Evolutionary conservation across 1,140 invertebrate species (phyloP), one percentile per base, ranked within the genome.

Genomic region (Euura saliciscinereae): DNA sequence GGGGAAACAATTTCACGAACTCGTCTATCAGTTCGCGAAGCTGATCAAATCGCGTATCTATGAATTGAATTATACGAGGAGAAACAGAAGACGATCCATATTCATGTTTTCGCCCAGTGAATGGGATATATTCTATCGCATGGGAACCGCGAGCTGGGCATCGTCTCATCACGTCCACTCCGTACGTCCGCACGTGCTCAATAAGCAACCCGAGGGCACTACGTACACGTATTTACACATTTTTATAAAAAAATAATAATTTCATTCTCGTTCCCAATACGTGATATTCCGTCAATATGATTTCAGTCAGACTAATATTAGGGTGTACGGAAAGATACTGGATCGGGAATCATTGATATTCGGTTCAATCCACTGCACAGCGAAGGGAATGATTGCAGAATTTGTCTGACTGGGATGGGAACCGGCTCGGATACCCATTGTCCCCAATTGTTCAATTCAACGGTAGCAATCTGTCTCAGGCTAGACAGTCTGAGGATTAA

Each of bases 31-130:
- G 43, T 6, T 28, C 43, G 28, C 28, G 28, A 28, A 28, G 28
- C 28, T 28, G 28, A 28, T 28, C 28, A 28, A 28, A 28, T 28
- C 28, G 28, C 28, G n/a, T n/a, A 28, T 28, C 28, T 28, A 83
- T 82, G 82, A 82, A 82, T 81, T 82, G 77, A 78, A 79, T 83
- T 83, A 84, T 83, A 78, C 79, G 77, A 80, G 71, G 28, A 3
- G 69, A 43, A 68, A 28, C 28, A 28, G 28, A 28, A 28, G 28
- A 46, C 81, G 80, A 81, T 83, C 81, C 82, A 83, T 84, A 84
- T 84, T 84, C 81, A 83, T 83, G 80, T 8, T 11, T 59, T 59
- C 13, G 6, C 6, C 51, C 2, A 8, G 51, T n/a, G 51, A 59
- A 59, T 59, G 51, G 3, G 71, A 71, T 78, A 80, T 80, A 84